These are phyloP conservation scores for Ellobium chinense DNA, from an alignment of 2,888 invertebrate genomes.

Conservation along the genomic window DNA sequence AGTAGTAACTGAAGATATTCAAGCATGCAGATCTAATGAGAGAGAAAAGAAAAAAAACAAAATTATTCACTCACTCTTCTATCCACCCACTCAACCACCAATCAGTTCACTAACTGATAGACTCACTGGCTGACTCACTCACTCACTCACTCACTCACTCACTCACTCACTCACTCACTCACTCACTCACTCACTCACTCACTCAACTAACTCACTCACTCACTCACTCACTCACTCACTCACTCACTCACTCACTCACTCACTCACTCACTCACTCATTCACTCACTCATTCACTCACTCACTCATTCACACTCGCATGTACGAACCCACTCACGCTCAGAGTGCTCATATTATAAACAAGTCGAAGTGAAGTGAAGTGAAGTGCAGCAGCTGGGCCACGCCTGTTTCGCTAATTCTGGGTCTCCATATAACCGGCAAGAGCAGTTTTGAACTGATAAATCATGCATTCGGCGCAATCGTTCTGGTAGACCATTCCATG, in stretches of 20 bases:
- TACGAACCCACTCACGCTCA: background rate
- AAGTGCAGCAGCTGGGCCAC: no score
- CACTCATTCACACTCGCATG: background rate
- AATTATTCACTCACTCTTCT: background rate
- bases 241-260: background rate
- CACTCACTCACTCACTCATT: constrained; percentile 15
- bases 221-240: background rate
- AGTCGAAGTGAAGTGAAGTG: no score
- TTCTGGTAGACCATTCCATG: no score
- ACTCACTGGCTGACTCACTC: background rate
- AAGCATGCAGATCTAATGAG: no score
- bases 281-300: background rate
- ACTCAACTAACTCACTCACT: constrained; percentile 12
- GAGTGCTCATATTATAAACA: no score
- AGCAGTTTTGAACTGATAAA: no score
- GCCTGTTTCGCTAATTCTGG: no score
- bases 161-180: background rate
- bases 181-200: background rate
- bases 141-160: background rate
- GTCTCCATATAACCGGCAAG: no score
- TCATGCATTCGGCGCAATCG: no score
- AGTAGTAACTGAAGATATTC: no score
- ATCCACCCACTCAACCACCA: background rate
- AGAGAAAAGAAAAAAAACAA: no score
- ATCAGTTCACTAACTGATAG: background rate